A percentile compares a stretch with the other conserved stretches of the same genome.
phyloP scores from a whole-genome alignment of 2,113 vertebrate species.

The zebrafish (Danio rerio) region GRCz12tu NC_133185.1:23242001-23242500 shows the following conservation, averaged over 20 bases:
- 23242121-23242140: background rate
- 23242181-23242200: slow-evolving; percentile 13
- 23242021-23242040: background rate
- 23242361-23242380: background rate
- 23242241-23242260: slow-evolving; percentile 25
- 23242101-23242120: background rate
- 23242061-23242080: background rate
- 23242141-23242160: background rate
- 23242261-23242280: background rate
- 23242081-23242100: background rate
- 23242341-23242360: background rate
- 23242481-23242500: too few relatives aligned
- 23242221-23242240: background rate
- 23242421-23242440: too few relatives aligned
- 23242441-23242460: too few relatives aligned
- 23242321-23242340: background rate
- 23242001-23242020: too few relatives aligned
- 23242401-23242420: too few relatives aligned
- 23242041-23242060: background rate
- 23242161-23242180: slow-evolving; percentile 20
- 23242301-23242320: slow-evolving; percentile 29
- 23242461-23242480: too few relatives aligned
- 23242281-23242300: slow-evolving; percentile 16
- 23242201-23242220: slow-evolving; percentile 4
- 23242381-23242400: too few relatives aligned